Conservation (phyloP, 2,797 vertebrate species). For the Telmatherina bonti region DNA sequence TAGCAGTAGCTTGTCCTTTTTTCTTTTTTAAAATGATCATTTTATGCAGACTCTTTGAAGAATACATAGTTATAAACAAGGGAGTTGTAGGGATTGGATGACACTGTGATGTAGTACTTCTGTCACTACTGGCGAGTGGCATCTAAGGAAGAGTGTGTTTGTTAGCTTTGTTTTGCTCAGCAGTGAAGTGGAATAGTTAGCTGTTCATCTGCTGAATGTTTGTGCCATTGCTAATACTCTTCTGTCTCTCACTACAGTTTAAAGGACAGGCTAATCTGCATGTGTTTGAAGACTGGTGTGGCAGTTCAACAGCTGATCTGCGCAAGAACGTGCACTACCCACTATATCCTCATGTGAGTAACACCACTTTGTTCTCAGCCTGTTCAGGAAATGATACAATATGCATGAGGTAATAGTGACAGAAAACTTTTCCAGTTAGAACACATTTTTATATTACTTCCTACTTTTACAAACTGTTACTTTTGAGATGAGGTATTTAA, state of each 20-base stretch:
- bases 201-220: constrained; percentile 10
- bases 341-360: constrained; percentile 93
- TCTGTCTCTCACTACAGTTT: constrained; percentile 78
- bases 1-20: not conserved
- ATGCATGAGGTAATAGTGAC: not conserved
- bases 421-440: not conserved
- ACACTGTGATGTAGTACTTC: not conserved
- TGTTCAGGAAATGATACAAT: not conserved
- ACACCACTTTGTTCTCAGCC: not conserved
- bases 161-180: constrained; percentile 29
- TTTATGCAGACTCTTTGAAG: not conserved
- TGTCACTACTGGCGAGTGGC: constrained; percentile 19
- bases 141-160: constrained; percentile 22
- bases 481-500: too few relatives aligned
- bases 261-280: constrained; percentile 92
- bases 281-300: constrained; percentile 98
- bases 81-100: not conserved
- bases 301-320: constrained; percentile 87
- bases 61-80: constrained; percentile 2
- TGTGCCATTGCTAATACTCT: not conserved
- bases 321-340: constrained; percentile 92
- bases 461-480: too few relatives aligned
- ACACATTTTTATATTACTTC: too few relatives aligned
- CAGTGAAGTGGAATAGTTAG: constrained; percentile 11
- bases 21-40: not conserved